These are phyloP conservation scores for Salminus brasiliensis DNA, from an alignment of 2,113 vertebrate species.

Conservation along the genomic window DNA sequence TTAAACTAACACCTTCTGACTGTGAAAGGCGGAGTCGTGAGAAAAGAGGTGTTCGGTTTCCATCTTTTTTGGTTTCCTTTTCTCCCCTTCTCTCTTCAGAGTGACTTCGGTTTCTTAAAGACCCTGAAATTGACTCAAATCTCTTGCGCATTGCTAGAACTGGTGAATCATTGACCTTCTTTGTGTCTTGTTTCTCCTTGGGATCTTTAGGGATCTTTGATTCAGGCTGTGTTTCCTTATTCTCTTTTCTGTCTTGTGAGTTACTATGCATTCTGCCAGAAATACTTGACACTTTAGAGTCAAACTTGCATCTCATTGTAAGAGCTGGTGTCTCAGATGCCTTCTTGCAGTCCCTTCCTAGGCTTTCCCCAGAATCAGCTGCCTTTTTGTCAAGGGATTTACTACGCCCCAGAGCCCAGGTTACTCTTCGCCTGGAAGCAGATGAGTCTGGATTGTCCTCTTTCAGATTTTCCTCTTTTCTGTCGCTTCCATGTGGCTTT, in stretches of 20 bases:
- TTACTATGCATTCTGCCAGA: constrained; percentile 81
- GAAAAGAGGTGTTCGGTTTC: constrained; percentile 75
- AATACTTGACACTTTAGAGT: constrained; percentile 84
- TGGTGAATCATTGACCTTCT: constrained; percentile 77
- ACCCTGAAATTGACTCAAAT: constrained; percentile 85
- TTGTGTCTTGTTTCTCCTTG: constrained; percentile 47
- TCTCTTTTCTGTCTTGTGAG: constrained; percentile 78
- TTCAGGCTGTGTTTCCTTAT: constrained; percentile 64
- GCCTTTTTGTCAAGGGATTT: constrained; percentile 74
- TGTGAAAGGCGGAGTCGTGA: constrained; percentile 82
- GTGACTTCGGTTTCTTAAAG: constrained; percentile 82
- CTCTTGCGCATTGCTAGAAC: constrained; percentile 80
- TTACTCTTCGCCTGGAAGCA: constrained; percentile 69
- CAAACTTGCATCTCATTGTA: constrained; percentile 83
- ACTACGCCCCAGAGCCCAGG: constrained; percentile 79
- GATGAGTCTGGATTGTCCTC: constrained; percentile 57
- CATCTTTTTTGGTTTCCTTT: constrained; percentile 61
- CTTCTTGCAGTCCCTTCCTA: constrained; percentile 54
- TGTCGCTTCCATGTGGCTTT: constrained; percentile 67
- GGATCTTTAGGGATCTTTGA: constrained; percentile 51
- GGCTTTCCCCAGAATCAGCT: constrained; percentile 5
- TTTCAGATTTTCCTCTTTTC: constrained; percentile 71
- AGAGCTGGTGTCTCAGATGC: constrained; percentile 78
- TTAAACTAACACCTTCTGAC: constrained; percentile 85
- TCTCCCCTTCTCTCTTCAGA: constrained; percentile 77